Base-by-base conservation (phyloP, 2,888 invertebrate species). In the Rhopalosiphum nymphaeae region DNA sequence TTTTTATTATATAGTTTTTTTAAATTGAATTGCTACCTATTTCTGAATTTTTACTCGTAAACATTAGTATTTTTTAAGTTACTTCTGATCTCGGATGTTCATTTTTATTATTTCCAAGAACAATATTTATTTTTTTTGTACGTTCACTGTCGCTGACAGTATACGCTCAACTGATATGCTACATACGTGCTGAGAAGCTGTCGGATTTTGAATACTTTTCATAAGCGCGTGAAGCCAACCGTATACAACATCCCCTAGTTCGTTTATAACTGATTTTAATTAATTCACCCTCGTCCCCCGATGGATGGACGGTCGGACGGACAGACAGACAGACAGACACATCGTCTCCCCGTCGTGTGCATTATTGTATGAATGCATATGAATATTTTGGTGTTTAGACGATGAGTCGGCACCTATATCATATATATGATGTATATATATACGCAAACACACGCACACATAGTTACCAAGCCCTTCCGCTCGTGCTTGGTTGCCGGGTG, bases 241-340 rank as follows among this genome's bases (percentile, higher is more conserved):
- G 90, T 61, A 78, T 36, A 67, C 49, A 49, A 21, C 91, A 78
- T 42, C n/a, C 42, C 78, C 88, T 44, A 46, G 84, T 57, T 61
- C 61, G 61, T 29, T 87, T 67, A 90, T 90, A 93, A 89, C 84
- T 36, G 89, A 93, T 90, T 94, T 94, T 94, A 94, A 94, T 94
- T 94, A 94, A 94, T 94, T 90, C 93, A 90, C 93, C 90, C 93
- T 89, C 56, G 11, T 57, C 57, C 46, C 49, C 36, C 53, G 9
- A 49, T 29, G 21, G 11, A 25, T 36, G 36, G 53, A 44, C 21
- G 85, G 86, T 49, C 53, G 42, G 49, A 42, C 53, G 44, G 56
- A 53, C 46, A 46, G 67, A 91, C n/a, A 42, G 56, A 85, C 67
- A 88, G 88, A 92, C 78, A 78, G 78, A n/a, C 57, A 57, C 61